Percentiles rank a stretch among this genome's conserved stretches.
Evolutionary conservation across 2,888 invertebrate genomes (phyloP).

Genomic region (Drymonia ruficornis): DNA sequence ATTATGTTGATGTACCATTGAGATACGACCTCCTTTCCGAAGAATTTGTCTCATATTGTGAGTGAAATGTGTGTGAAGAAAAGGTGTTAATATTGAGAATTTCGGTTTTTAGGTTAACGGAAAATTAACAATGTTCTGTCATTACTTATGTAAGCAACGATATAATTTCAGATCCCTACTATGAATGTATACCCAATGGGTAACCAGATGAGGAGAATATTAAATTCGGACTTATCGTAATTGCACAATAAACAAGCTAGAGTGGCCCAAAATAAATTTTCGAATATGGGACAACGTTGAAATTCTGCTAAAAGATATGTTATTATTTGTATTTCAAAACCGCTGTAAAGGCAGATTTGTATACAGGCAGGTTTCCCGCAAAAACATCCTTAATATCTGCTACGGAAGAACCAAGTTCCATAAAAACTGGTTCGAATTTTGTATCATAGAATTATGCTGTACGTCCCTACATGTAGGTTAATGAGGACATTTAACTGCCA

Average conservation of each 20-base stretch:
- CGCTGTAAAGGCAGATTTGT: too few species aligned
- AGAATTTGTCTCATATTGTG: conserved; percentile 9
- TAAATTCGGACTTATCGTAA: too few species aligned
- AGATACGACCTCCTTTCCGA: conserved; percentile 20
- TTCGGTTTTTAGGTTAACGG: neutral
- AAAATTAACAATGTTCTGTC: neutral
- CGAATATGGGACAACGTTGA: too few species aligned
- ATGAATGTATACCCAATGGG: neutral
- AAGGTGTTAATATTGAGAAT: neutral
- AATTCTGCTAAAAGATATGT: too few species aligned
- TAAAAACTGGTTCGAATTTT: too few species aligned
- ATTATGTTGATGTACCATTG: conserved; percentile 34
- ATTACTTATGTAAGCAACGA: neutral
- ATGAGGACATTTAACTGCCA: conserved; percentile 24
- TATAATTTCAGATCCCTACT: neutral
- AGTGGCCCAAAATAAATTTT: too few species aligned
- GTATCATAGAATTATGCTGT: neutral
- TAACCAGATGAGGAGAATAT: too few species aligned
- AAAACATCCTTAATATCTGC: too few species aligned
- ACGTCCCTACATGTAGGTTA: conserved; percentile 19
- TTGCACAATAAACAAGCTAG: too few species aligned
- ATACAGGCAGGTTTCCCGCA: too few species aligned
- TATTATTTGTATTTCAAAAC: neutral
- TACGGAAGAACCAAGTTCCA: too few species aligned
- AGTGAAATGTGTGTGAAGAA: neutral